A percentile compares a stretch with the other conserved stretches of the same genome.
These are phyloP conservation scores for Pogona vitticeps DNA, from an alignment of 2,113 vertebrate genomes.

Conservation along the genomic window DNA sequence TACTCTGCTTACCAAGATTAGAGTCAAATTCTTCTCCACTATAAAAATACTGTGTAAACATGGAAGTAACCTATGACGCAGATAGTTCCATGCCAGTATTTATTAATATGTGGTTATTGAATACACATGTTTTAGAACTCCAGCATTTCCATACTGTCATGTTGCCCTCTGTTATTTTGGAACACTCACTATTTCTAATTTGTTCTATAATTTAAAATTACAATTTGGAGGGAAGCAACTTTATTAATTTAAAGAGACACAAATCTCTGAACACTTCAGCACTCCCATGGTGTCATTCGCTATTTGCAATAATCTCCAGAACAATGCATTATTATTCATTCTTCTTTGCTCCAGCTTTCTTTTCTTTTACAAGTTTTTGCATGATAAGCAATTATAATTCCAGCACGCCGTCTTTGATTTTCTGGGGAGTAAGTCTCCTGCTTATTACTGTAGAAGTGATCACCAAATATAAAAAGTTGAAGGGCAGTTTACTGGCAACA, in stretches of 20 bases:
- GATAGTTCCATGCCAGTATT: not conserved
- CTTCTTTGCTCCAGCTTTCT: not conserved
- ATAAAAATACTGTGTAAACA: not conserved
- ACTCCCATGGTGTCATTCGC: not conserved
- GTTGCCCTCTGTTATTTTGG: not conserved
- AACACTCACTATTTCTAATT: not conserved
- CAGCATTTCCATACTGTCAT: not conserved
- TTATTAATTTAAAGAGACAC: constrained; percentile 1
- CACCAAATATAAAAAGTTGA: too few species aligned
- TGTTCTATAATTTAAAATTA: constrained; percentile 1
- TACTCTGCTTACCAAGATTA: not conserved
- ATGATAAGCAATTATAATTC: too few species aligned
- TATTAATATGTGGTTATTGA: constrained; percentile 14
- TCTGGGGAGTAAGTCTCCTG: too few species aligned
- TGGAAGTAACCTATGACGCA: not conserved
- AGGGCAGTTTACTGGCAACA: too few species aligned
- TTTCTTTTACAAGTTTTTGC: too few species aligned
- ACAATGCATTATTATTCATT: not conserved
- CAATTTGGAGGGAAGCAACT: not conserved
- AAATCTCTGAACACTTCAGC: not conserved
- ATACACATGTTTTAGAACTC: constrained; percentile 8
- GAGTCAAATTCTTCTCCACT: not conserved
- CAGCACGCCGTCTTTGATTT: too few species aligned
- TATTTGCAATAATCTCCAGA: not conserved
- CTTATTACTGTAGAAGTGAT: too few species aligned